Conservation (phyloP, 2,888 invertebrate species). For the Parnassius mnemosyne region DNA sequence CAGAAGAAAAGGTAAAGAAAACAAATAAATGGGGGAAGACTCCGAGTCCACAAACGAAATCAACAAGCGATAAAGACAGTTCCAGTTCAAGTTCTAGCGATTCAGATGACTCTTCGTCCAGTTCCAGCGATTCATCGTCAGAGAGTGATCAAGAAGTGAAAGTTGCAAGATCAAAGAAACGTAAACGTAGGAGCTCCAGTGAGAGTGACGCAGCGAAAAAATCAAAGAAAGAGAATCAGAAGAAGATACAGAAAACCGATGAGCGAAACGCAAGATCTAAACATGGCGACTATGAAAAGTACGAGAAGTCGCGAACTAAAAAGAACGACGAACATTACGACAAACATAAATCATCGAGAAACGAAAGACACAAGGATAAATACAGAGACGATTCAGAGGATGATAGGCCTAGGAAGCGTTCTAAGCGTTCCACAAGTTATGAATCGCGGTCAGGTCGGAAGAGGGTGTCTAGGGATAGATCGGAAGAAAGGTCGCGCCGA, state of each 20-base stretch:
- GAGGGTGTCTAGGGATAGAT: conserved; percentile 46
- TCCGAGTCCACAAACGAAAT: conserved; percentile 54
- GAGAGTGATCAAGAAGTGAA: conserved; percentile 49
- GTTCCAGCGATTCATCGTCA: conserved; percentile 51
- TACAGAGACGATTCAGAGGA: conserved; percentile 68
- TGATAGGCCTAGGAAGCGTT: conserved; percentile 57
- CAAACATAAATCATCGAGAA: conserved; percentile 54
- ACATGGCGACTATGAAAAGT: conserved; percentile 52
- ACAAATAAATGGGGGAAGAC: conserved; percentile 53
- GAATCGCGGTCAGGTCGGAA: conserved; percentile 54
- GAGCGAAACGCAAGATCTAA: conserved; percentile 52
- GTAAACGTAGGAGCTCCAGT: conserved; percentile 59
- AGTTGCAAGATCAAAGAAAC: conserved; percentile 53
- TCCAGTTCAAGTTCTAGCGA: conserved; percentile 64
- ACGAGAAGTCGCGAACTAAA: conserved; percentile 50
- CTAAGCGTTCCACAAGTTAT: conserved; percentile 60
- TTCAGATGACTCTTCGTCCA: conserved; percentile 58
- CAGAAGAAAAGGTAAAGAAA: conserved; percentile 59
- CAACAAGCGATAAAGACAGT: conserved; percentile 57
- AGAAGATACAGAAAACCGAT: conserved; percentile 43
- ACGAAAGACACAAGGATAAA: conserved; percentile 55
- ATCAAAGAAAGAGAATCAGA: conserved; percentile 54
- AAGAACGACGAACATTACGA: conserved; percentile 58
- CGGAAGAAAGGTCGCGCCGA: conserved; percentile 51
- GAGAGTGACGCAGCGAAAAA: conserved; percentile 57